Percentiles rank a stretch among this genome's conserved stretches.
phyloP scores from a whole-genome alignment of 2,797 vertebrate genomes.

The Aselliscus stoliczkanus region DNA sequence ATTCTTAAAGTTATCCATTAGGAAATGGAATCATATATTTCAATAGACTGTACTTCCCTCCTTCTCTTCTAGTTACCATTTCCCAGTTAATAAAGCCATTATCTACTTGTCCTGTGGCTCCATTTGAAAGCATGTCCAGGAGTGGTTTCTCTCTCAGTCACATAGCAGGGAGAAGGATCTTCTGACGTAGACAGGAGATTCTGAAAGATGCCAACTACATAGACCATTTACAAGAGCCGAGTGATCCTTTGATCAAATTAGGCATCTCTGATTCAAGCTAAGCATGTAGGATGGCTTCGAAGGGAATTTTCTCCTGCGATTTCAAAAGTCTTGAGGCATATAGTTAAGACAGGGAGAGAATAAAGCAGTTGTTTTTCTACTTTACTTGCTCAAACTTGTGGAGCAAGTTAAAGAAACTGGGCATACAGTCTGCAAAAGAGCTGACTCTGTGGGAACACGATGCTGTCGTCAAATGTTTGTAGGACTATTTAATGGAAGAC shows the following conservation, averaged over 20 bases:
- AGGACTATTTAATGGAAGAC: not conserved
- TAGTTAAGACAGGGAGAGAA: not conserved
- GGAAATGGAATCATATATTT: not conserved
- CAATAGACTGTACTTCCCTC: not conserved
- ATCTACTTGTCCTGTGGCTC: not conserved
- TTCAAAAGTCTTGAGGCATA: not conserved
- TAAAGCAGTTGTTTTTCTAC: not conserved
- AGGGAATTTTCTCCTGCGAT: not conserved
- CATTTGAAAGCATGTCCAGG: not conserved
- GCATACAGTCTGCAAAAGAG: not conserved
- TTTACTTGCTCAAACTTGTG: not conserved
- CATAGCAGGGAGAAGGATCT: not conserved
- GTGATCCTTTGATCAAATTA: not conserved
- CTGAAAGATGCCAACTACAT: not conserved
- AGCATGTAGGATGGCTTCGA: not conserved
- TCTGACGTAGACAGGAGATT: not conserved
- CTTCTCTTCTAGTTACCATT: not conserved
- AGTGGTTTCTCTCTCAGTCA: constrained; percentile 28
- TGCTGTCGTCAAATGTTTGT: not conserved
- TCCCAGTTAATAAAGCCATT: not conserved
- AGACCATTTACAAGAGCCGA: not conserved
- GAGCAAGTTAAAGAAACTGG: not conserved
- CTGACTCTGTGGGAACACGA: not conserved
- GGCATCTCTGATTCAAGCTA: not conserved
- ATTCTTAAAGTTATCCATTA: not conserved